A percentile compares a stretch with the other conserved stretches of the same genome.
phyloP scores from a whole-genome alignment of 2,888 invertebrate genomes.

The Nephrotoma guestfalica region DNA sequence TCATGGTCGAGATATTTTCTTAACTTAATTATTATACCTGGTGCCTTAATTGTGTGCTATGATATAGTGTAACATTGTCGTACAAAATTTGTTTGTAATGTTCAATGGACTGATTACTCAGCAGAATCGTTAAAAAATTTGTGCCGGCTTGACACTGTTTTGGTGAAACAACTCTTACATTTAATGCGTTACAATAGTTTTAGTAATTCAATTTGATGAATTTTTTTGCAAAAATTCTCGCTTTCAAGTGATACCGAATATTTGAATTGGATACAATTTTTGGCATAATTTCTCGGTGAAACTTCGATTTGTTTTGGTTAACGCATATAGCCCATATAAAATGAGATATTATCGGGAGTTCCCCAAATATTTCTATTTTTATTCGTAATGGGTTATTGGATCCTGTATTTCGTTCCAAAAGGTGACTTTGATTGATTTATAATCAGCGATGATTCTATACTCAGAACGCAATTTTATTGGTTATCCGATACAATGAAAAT shows the following conservation, averaged over 20 bases:
- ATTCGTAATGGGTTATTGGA: too few relatives aligned
- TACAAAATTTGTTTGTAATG: not conserved
- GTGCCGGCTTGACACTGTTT: not conserved
- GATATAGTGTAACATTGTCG: not conserved
- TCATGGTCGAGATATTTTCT: not conserved
- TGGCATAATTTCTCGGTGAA: too few relatives aligned
- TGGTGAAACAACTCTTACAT: not conserved
- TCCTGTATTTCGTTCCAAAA: too few relatives aligned
- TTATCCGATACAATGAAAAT: too few relatives aligned
- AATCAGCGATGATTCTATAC: too few relatives aligned
- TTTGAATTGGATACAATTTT: too few relatives aligned
- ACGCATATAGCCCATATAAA: too few relatives aligned
- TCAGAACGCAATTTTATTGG: too few relatives aligned
- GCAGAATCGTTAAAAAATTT: not conserved
- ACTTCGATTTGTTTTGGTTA: too few relatives aligned
- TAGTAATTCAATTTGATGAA: not conserved
- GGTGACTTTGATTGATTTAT: too few relatives aligned
- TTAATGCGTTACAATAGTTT: not conserved
- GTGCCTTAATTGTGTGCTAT: not conserved
- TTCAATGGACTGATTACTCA: not conserved
- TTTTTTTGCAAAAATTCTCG: not conserved
- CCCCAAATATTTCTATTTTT: too few relatives aligned
- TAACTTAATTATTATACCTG: not conserved
- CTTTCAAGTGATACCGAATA: not conserved
- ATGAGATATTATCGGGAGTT: too few relatives aligned